Base-by-base conservation (phyloP, 2,797 vertebrate genomes). In the Dendrocincla tyrannina region DNA sequence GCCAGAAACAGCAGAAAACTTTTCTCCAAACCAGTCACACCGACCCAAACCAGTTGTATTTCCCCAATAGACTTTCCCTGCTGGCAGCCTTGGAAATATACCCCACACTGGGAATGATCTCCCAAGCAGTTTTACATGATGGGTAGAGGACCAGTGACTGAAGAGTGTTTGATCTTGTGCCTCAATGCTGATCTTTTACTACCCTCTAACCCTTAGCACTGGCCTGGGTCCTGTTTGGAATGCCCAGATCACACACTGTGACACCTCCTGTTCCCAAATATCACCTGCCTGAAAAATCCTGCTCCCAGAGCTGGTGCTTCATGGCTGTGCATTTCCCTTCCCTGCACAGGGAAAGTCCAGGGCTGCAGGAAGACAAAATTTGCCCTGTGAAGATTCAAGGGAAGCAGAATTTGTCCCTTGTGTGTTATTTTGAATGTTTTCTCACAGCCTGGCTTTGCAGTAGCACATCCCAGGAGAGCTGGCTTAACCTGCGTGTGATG, bases 401-500 rank as follows among this genome's bases (percentile, higher is more conserved):
- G 33, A 42, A 66, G 77, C 35, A 79, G 39, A 25, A 11, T 35
- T 50, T 74, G 27, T 19, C 49, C 49, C 50, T 30, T 17, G 6
- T 28, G 24, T 13, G 11, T 53, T 3, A 1, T 68, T 79, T 46
- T 41, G 76, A 16, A 52, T 35, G 14, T 53, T 80, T 23, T 39
- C 60, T 60, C 32, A 9, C 22, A 39, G 14, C 17, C 52, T 70
- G 76, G 47, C 52, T 66, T 63, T 47, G 46, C 55, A 17, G 41
- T n/a, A 27, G 6, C 39, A 33, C 32, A 33, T 5, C 41, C 47
- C 13, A 2, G 70, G 20, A 37, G 49, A 64, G 53, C 3, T 1
- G 3, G 56, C 14, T n/a, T 4, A 70, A 35, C 74, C 7, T 1
- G 4, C 0, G 0, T 35, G 46, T 17, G 74, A 5, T 10, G 9